Base-by-base conservation (phyloP, 2,797 vertebrate species). In the Acomys russatus region DNA sequence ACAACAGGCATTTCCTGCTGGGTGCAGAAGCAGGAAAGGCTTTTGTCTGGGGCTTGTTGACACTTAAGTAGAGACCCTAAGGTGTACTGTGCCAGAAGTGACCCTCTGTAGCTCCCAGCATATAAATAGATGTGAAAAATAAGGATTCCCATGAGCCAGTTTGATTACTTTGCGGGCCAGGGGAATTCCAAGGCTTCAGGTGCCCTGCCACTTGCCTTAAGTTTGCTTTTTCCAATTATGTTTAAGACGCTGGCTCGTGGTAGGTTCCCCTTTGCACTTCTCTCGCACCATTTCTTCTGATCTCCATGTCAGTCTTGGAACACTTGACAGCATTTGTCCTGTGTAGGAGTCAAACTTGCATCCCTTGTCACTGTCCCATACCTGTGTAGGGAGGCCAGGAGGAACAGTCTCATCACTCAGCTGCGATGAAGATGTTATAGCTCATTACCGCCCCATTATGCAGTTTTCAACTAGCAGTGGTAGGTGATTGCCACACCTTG, bases 171-270 rank as follows among this genome's bases (percentile, higher is more conserved):
- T 92, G 9, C 6, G 66, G 64, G 63, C 23, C 63, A 22, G 28
- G 35, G 8, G 25, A 7, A 59, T 23, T 11, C 15, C n/a, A 23
- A 56, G 51, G 11, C 64, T 28, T 61, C 51, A 59, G 35, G 51
- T 56, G 23, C 49, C 68, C 49, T 79, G 9, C 33, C n/a, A 70
- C 33, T 78, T 68, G 49, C 15, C 71, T 44, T 25, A 28, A 33
- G n/a, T 76, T 80, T 33, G 28, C 59, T 96, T 76, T 92, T 87
- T 91, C 38, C 87, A 71, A 83, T 91, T 93, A 18, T 73, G 51
- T 56, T 88, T 77, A 64, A 78, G 78, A 20, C n/a, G 38, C 64
- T 61, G 28, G 22, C 59, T 77, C 14, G 1, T 74, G 63, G 49
- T 79, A 20, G 89, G 28, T 73, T 35, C 25, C 49, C 10, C 66